phyloP scores from a whole-genome alignment of 2,797 vertebrate genomes.

The Sebastes vulpes region DNA sequence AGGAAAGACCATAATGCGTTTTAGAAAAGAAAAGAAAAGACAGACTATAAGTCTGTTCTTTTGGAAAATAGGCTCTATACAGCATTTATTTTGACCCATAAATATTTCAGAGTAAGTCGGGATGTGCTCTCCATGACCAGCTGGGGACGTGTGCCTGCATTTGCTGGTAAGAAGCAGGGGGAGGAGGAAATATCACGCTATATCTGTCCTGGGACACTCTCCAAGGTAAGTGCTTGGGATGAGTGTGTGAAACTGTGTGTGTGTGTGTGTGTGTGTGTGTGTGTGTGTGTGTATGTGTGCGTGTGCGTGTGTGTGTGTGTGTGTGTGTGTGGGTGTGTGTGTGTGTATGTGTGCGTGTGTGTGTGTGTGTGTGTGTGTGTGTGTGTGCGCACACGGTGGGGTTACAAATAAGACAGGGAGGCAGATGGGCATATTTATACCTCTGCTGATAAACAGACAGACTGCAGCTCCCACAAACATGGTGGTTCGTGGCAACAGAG shows the following conservation, averaged over 20 bases:
- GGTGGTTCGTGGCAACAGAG: conserved; percentile 23
- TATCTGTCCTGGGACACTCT: conserved; percentile 64
- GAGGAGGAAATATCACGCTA: conserved; percentile 49
- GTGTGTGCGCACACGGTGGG: conserved; percentile 3
- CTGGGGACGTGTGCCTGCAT: conserved; percentile 3
- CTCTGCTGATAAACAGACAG: conserved; percentile 49
- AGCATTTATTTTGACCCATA: conserved; percentile 23
- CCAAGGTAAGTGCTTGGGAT: conserved; percentile 59
- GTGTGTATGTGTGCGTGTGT: neutral
- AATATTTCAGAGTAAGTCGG: conserved; percentile 22
- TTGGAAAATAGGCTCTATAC: neutral
- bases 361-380: neutral
- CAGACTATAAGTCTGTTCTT: neutral
- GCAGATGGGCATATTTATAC: conserved; percentile 51
- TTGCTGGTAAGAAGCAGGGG: conserved; percentile 30
- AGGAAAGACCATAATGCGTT: neutral
- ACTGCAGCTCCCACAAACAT: conserved; percentile 48
- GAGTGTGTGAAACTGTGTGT: neutral
- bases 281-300: conserved; percentile 1
- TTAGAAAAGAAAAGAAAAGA: neutral
- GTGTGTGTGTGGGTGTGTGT: neutral
- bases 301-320: neutral
- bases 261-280: too few species aligned
- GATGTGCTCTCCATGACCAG: neutral
- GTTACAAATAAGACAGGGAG: conserved; percentile 60